Evolutionary conservation across 2,113 vertebrate genomes (phyloP), one percentile per base, ranked within the genome.

Genomic region (Psittacara wagleri): DNA sequence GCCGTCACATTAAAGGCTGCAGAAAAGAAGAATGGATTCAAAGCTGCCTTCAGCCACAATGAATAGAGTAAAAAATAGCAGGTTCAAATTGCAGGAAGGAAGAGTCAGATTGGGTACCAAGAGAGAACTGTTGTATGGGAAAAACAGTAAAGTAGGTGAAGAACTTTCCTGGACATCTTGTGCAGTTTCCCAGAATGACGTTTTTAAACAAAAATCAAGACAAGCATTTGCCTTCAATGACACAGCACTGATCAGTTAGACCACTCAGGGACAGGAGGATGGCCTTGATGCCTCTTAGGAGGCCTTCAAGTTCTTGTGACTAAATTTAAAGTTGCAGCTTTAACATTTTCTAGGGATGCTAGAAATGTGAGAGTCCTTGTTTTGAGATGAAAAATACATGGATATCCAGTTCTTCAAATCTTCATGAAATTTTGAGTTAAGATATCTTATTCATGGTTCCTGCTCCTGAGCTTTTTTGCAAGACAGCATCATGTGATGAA

Each of bases 281-380:
- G 44, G 93, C 62, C 83, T 84, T 76, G 39, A 82, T 88, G 86
- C 48, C 69, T 95, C 77, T 69, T 72, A 72, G 84, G 73, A 92
- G 66, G 81, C 66, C 66, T 91, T 95, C 76, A 84, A 51, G 62
- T 89, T 91, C 77, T 79, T 83, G 73, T 79, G 64, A 72, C 62
- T 95, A 90, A 70, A 78, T 86, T 88, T 90, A 64, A 96, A 93
- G 78, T 78, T 76, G 72, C 37, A 76, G 67, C 23, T 84, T 80
- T 78, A 90, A 67, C 6, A 2, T 67, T 77, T 94, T 86, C 49
- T 62, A 61, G 62, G 61, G 43, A 90, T 66, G 15, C 25, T 52
- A 88, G 80, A 84, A 92, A 72, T 3, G 19, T 0, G 1, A 88
- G 7, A 54, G 11, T 0, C 5, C 66, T 86, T 48, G 62, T 90